phyloP scores from a whole-genome alignment of 2,113 vertebrate genomes.

The Pelodiscus sinensis region DNA sequence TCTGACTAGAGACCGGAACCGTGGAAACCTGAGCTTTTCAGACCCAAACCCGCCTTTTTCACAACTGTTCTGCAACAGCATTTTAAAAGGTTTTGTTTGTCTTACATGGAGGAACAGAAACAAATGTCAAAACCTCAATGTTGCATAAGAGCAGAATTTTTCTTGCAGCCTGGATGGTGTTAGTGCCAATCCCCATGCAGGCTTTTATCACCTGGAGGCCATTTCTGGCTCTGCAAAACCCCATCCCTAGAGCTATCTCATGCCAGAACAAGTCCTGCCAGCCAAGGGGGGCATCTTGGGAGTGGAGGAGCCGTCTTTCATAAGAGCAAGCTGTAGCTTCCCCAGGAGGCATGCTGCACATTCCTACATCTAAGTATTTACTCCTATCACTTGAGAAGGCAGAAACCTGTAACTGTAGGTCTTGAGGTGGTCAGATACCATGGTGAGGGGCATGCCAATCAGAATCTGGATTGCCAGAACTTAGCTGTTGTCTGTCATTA shows the following conservation, averaged over 20 bases:
- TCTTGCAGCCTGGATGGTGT: rapidly evolving
- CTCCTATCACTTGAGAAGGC: background rate
- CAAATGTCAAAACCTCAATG: background rate
- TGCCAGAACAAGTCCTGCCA: background rate
- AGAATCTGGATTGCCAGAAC: rapidly evolving
- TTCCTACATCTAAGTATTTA: background rate
- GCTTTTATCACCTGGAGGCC: background rate
- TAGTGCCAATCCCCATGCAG: no score
- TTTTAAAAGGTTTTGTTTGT: rapidly evolving
- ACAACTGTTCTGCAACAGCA: rapidly evolving
- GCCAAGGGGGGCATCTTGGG: background rate
- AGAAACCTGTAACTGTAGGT: rapidly evolving
- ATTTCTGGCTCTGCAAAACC: background rate
- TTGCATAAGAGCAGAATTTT: rapidly evolving
- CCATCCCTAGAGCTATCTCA: background rate
- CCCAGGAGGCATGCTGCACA: background rate
- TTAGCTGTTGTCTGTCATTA: background rate
- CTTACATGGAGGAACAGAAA: rapidly evolving
- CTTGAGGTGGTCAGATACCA: background rate
- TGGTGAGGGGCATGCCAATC: background rate
- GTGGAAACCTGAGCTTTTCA: background rate
- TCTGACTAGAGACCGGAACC: background rate
- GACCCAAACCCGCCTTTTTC: background rate
- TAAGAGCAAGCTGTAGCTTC: background rate
- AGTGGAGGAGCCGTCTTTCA: background rate